Conservation (phyloP, 2,113 vertebrate genomes). For the Tragelaphus strepsiceros region DNA sequence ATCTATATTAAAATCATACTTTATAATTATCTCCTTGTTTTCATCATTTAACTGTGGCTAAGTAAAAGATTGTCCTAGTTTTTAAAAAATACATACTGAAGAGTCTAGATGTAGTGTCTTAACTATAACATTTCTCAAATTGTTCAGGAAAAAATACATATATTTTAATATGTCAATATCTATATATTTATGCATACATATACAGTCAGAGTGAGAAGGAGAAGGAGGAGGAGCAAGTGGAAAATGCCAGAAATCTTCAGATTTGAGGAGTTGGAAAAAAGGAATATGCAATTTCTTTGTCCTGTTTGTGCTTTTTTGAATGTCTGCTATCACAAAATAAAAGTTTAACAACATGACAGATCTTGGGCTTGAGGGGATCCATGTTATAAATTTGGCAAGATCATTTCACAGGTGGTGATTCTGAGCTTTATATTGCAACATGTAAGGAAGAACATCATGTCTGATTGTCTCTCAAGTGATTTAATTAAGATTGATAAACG, state of each 20-base stretch:
- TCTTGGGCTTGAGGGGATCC: neutral
- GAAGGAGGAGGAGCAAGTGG: neutral
- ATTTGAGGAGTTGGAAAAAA: neutral
- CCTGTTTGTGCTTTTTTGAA: neutral
- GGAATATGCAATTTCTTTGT: neutral
- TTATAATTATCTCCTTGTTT: neutral
- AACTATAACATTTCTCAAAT: neutral
- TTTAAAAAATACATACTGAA: neutral
- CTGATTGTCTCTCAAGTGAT: neutral
- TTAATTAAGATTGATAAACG: neutral
- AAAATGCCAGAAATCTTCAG: neutral
- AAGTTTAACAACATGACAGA: neutral
- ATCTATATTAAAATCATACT: neutral
- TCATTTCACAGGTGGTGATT: neutral
- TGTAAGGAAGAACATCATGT: neutral
- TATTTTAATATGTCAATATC: neutral
- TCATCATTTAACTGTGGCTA: neutral
- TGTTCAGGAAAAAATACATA: neutral
- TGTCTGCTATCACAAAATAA: neutral
- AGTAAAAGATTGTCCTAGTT: neutral
- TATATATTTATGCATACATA: neutral
- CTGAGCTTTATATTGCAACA: neutral
- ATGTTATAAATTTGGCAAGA: neutral
- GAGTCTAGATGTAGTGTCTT: neutral
- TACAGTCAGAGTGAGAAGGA: neutral